Evolutionary conservation across 2,113 vertebrate genomes (phyloP).

Genomic region (Aptenodytes patagonicus): DNA sequence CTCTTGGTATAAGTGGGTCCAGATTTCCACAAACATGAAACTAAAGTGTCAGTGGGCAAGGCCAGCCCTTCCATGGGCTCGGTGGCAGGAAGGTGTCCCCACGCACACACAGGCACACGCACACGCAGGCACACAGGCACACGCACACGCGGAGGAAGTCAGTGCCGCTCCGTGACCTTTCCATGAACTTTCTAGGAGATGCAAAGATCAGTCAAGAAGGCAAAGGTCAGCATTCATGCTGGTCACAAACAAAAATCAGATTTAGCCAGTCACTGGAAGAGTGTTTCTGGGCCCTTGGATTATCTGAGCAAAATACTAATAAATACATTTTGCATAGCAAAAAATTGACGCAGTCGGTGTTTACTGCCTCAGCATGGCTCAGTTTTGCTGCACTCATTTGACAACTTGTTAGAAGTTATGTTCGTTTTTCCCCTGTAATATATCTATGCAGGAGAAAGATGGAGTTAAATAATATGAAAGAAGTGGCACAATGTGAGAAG

Average conservation of each 20-base stretch:
- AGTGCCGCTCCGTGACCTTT: slow-evolving; percentile 83
- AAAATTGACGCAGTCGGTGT: neutral
- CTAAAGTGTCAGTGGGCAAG: neutral
- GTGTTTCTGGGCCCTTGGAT: slow-evolving; percentile 22
- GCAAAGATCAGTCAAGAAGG: slow-evolving; percentile 83
- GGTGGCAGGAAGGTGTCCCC: slow-evolving; percentile 74
- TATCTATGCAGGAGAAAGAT: neutral
- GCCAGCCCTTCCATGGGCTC: slow-evolving; percentile 58
- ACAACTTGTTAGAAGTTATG: neutral
- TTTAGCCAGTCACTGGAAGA: slow-evolving; percentile 78
- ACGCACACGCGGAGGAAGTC: slow-evolving; percentile 68
- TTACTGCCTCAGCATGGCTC: neutral
- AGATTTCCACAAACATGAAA: slow-evolving; percentile 33
- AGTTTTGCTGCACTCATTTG: neutral
- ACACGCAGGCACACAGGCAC: slow-evolving; percentile 22
- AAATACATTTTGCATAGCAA: neutral
- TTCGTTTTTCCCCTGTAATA: neutral
- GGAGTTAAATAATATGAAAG: neutral
- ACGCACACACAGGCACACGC: neutral
- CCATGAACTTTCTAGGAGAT: slow-evolving; percentile 87
- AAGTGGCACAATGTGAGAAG: neutral
- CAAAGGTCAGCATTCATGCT: slow-evolving; percentile 90
- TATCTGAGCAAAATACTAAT: slow-evolving; percentile 35
- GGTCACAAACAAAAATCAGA: slow-evolving; percentile 89
- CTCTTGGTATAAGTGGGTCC: neutral